These are phyloP conservation scores for Ormyrus pomaceus DNA, from an alignment of 2,888 invertebrate genomes.

Conservation along the genomic window DNA sequence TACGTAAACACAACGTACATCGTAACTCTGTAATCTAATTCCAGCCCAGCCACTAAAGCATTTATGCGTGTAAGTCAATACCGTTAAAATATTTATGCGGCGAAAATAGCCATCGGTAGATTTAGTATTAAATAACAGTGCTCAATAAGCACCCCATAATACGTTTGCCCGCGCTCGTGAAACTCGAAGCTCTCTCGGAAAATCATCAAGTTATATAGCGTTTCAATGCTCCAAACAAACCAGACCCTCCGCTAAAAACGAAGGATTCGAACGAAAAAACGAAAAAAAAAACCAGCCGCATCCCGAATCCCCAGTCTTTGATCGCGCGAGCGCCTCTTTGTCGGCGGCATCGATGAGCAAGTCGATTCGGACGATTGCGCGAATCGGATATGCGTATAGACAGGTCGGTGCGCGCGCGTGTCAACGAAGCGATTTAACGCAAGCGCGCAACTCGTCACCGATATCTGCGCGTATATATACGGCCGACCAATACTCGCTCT, in stretches of 20 bases:
- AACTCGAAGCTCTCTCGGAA: neutral
- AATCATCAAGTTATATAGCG: too few relatives aligned
- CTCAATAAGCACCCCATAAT: too few relatives aligned
- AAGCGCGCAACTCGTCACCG: slow-evolving; percentile 64
- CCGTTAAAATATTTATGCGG: neutral
- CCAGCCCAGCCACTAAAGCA: too few relatives aligned
- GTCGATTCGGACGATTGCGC: slow-evolving; percentile 36
- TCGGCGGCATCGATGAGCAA: neutral
- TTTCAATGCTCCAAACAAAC: too few relatives aligned
- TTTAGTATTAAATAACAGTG: too few relatives aligned
- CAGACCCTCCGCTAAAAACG: too few relatives aligned
- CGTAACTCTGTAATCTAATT: too few relatives aligned
- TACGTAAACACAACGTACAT: too few relatives aligned
- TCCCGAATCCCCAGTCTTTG: too few relatives aligned
- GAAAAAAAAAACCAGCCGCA: too few relatives aligned
- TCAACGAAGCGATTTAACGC: slow-evolving; percentile 73
- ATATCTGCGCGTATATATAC: slow-evolving; percentile 61
- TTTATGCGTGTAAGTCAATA: too few relatives aligned
- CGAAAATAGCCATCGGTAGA: neutral
- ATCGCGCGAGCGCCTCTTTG: slow-evolving; percentile 27
- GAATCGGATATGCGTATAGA: slow-evolving; percentile 66
- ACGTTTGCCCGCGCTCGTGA: neutral
- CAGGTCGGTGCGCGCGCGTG: slow-evolving; percentile 65
- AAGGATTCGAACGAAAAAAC: too few relatives aligned
- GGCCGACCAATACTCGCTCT: slow-evolving; percentile 33